phyloP scores from a whole-genome alignment of 2,113 vertebrate genomes.

The Hydropotes inermis region DNA sequence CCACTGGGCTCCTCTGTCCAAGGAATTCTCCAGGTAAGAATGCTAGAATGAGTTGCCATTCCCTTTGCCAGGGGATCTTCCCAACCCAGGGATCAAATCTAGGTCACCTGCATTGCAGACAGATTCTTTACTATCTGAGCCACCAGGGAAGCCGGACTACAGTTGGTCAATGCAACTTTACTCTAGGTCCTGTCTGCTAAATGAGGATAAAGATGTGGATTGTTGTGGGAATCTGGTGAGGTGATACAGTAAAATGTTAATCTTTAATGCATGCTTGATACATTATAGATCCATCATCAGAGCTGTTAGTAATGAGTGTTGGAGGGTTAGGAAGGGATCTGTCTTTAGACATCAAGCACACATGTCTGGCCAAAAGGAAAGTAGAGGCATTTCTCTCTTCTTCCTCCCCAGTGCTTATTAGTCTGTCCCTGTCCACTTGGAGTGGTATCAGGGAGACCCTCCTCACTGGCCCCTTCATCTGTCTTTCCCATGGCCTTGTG shows the following conservation, averaged over 20 bases:
- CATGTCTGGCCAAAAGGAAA: not conserved
- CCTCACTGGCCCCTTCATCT: not conserved
- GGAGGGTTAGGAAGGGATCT: not conserved
- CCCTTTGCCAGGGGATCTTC: not conserved
- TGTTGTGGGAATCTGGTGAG: not conserved
- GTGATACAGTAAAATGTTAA: not conserved
- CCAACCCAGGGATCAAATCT: not conserved
- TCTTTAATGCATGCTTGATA: not conserved
- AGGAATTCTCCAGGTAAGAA: not conserved
- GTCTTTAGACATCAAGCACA: not conserved
- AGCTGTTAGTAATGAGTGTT: not conserved
- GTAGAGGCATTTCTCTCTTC: not conserved
- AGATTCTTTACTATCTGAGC: not conserved
- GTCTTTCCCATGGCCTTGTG: not conserved
- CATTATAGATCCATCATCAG: too few relatives aligned
- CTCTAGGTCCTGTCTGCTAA: not conserved
- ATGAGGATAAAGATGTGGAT: not conserved
- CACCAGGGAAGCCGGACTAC: not conserved
- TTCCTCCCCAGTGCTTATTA: not conserved
- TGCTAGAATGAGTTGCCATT: not conserved
- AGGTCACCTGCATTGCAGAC: not conserved
- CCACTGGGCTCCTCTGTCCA: not conserved
- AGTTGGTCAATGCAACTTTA: not conserved
- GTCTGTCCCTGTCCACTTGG: not conserved
- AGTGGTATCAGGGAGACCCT: not conserved